Evolutionary conservation across 2,797 vertebrate genomes (phyloP).

Genomic region (Lates japonicus): DNA sequence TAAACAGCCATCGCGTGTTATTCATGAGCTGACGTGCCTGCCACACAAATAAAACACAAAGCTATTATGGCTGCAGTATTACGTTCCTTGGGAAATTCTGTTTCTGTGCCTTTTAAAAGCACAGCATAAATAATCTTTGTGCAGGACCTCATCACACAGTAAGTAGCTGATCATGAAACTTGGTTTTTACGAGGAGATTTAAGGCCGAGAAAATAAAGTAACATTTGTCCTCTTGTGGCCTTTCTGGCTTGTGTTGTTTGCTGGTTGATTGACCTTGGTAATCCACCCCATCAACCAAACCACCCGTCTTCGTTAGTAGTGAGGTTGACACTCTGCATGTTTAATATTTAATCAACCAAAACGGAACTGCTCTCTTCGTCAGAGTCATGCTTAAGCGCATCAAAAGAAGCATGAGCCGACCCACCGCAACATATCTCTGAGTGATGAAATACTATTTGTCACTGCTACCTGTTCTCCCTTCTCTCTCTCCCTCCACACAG

Average conservation of each 20-base stretch:
- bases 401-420: slow-evolving; percentile 47
- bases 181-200: neutral
- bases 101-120: neutral
- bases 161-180: neutral
- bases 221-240: neutral
- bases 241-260: neutral
- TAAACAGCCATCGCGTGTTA: neutral
- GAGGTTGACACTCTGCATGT: slow-evolving; percentile 6
- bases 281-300: neutral
- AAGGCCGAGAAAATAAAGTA: neutral
- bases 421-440: slow-evolving; percentile 42
- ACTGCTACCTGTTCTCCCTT: neutral
- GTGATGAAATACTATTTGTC: slow-evolving; percentile 65
- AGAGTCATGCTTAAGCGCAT: slow-evolving; percentile 48
- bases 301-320: slow-evolving; percentile 12
- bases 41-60: neutral
- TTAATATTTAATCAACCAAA: slow-evolving; percentile 52
- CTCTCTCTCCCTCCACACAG: slow-evolving; percentile 35
- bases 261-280: neutral
- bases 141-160: neutral
- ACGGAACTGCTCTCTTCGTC: slow-evolving; percentile 28
- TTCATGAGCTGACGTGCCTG: neutral
- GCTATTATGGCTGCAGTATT: neutral
- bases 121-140: neutral
- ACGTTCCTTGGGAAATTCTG: too few relatives aligned